Evolutionary conservation across 2,797 vertebrate genomes (phyloP), one percentile per base, ranked within the genome.

Genomic region (Bradypodion ventrale): DNA sequence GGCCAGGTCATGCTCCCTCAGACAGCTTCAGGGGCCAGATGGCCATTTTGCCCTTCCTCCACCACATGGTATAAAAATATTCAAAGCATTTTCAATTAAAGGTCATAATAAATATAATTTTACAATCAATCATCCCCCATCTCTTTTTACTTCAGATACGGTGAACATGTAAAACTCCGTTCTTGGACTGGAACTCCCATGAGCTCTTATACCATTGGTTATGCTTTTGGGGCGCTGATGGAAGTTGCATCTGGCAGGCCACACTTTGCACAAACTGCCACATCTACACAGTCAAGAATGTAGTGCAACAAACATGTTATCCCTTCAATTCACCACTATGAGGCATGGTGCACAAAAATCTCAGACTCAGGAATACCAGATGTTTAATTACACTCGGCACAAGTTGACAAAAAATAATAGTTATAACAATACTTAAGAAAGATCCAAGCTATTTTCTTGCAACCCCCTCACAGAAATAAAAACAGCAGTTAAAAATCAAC

Each of bases 271-370:
- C 7, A 7, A 9, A 21, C 16, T 69, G 62, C 62, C 27, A 63
- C 27, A 63, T 63, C 62, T 2, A 29, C 29, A 9, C 49, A 1
- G 23, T 27, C 0, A 44, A 70, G 49, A 83, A 35, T 63, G 23
- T 76, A 12, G 10, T 1, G 59, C 59, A 15, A 72, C 5, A 62
- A 69, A 10, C 27, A 49, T 63, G 42, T n/a, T 5, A 78, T 84
- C 35, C 27, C 32, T 12, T 78, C 63, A 16, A 37, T 78, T 72
- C 56, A 46, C 75, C 83, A 78, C 75, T 25, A 63, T 37, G 83
- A 75, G 75, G 66, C 83, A 84, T 27, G 37, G 16, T 49, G 56
- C 72, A 27, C 83, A 78, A 84, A 70, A 15, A 7, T 19, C 29
- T 77, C 75, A 32, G 19, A 21, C 42, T 70, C 40, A 42, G 29